These are phyloP conservation scores for Muschampia plurimacula DNA, from an alignment of 2,888 invertebrate species.

Conservation along the genomic window DNA sequence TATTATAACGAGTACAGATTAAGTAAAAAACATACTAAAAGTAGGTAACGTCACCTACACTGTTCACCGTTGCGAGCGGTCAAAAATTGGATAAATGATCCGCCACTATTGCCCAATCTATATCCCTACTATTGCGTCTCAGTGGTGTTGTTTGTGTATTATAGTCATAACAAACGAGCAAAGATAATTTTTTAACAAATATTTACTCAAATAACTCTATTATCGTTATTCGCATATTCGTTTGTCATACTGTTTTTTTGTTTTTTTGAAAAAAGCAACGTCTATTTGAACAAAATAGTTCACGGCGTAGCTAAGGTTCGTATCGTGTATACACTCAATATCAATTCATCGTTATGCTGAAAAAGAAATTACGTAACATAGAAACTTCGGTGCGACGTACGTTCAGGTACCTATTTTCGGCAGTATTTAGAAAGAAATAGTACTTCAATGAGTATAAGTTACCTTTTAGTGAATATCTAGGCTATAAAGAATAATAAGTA, in stretches of 20 bases:
- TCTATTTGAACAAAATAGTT: slow-evolving; percentile 8
- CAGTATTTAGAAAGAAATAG: no score
- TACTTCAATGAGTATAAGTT: no score
- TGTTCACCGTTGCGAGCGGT: not conserved
- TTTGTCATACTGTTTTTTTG: slow-evolving; percentile 17
- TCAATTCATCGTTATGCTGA: slow-evolving; percentile 13
- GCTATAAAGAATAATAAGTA: no score
- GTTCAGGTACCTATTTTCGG: not conserved
- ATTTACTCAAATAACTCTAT: not conserved
- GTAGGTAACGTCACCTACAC: no score
- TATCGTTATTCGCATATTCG: not conserved
- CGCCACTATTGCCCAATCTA: not conserved
- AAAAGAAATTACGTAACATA: slow-evolving; percentile 17
- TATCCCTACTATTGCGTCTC: not conserved
- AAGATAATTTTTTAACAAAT: not conserved
- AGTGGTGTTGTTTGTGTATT: not conserved
- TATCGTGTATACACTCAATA: slow-evolving; percentile 22
- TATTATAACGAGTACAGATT: no score
- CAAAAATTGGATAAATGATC: not conserved
- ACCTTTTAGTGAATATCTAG: no score
- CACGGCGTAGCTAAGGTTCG: not conserved
- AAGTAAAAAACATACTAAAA: no score
- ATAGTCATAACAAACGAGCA: not conserved
- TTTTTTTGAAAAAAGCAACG: slow-evolving; percentile 8
- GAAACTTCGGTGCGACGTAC: not conserved